These are phyloP conservation scores for Chlamydotis undulata DNA, from an alignment of 2,113 vertebrate species.

Conservation along the genomic window DNA sequence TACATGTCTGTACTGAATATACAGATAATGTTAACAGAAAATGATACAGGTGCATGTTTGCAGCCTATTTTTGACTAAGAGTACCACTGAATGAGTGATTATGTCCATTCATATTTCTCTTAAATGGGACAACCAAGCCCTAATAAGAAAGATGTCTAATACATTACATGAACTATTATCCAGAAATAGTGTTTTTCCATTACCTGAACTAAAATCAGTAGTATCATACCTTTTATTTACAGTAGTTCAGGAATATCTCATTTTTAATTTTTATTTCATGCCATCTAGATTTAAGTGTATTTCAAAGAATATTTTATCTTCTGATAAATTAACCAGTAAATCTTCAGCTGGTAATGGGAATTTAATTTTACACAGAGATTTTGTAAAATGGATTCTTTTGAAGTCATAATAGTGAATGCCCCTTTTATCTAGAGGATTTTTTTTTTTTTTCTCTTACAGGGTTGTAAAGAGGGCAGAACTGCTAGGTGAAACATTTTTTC, in stretches of 20 bases:
- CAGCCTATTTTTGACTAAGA: neutral
- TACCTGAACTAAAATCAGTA: neutral
- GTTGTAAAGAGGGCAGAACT: neutral
- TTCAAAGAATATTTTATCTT: conserved; percentile 31
- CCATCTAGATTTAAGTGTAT: conserved; percentile 19
- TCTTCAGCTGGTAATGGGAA: conserved; percentile 40
- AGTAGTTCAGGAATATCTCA: conserved; percentile 22
- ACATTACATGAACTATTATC: neutral
- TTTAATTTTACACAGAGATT: conserved; percentile 56
- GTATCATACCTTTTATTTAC: conserved; percentile 7
- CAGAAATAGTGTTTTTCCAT: neutral
- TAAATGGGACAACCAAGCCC: neutral
- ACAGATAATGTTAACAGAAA: neutral
- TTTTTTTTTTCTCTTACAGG: neutral
- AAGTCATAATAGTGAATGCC: neutral
- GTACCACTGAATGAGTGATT: neutral
- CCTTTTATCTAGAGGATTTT: neutral
- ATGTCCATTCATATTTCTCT: neutral
- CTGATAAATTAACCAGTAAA: conserved; percentile 47
- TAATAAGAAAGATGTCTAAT: neutral
- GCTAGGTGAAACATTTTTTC: neutral
- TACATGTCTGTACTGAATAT: neutral
- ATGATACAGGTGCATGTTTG: fast-evolving
- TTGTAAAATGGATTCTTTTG: conserved; percentile 10
- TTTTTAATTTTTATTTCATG: conserved; percentile 44